Percentiles rank a stretch among this genome's conserved stretches.
Evolutionary conservation across 1,140 invertebrate species (phyloP).

Genomic region (Spodoptera litura): DNA sequence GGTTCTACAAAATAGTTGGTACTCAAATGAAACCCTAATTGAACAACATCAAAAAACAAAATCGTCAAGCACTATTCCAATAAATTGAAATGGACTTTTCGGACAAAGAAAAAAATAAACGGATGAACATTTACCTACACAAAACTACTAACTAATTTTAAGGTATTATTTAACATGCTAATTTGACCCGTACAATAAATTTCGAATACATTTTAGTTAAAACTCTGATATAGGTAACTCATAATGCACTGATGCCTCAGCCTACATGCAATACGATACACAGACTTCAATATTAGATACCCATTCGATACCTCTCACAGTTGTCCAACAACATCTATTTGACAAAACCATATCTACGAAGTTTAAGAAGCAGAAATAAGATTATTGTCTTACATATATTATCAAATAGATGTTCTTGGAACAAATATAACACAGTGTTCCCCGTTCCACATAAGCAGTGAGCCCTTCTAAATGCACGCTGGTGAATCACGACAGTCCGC

Average conservation of each 20-base stretch:
- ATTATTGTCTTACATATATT: no score
- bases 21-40: slow-evolving; percentile 20
- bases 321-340: slow-evolving; percentile 71
- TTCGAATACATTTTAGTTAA: slow-evolving; percentile 40
- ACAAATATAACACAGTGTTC: slow-evolving; percentile 64
- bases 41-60: slow-evolving; percentile 30
- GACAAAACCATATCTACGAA: neutral
- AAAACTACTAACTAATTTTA: slow-evolving; percentile 56
- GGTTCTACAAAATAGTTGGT: neutral
- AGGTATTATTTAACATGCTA: slow-evolving; percentile 56
- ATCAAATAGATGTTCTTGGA: slow-evolving; percentile 66
- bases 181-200: slow-evolving; percentile 41
- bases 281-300: slow-evolving; percentile 58
- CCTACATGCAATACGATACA: slow-evolving; percentile 81
- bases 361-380: neutral
- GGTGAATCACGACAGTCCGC: slow-evolving; percentile 70
- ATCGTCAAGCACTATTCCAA: slow-evolving; percentile 51
- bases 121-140: slow-evolving; percentile 45
- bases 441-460: slow-evolving; percentile 83
- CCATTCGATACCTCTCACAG: slow-evolving; percentile 57
- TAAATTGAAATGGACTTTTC: slow-evolving; percentile 25
- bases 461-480: slow-evolving; percentile 79
- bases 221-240: slow-evolving; percentile 49
- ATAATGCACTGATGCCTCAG: slow-evolving; percentile 71
- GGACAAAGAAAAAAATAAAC: slow-evolving; percentile 41